Percentiles rank a stretch among this genome's conserved stretches.
Evolutionary conservation across 2,113 vertebrate genomes (phyloP).

Genomic region (Hepsetus odoe): DNA sequence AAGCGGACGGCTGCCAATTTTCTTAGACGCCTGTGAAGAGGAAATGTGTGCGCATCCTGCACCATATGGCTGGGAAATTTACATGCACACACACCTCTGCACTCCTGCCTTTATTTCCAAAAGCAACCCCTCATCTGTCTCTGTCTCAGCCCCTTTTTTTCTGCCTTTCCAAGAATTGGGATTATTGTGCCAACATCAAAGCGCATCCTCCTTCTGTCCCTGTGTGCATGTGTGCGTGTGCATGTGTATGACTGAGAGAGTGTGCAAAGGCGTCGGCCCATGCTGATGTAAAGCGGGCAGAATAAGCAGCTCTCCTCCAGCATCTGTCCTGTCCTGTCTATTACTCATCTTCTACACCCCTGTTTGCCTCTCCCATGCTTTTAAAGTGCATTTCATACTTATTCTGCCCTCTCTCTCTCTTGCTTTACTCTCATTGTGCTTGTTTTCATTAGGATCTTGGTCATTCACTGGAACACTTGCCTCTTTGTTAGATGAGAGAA

Average conservation of each 20-base stretch:
- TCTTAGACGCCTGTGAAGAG: not conserved
- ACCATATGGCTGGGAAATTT: not conserved
- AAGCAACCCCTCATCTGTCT: slow-evolving; percentile 36
- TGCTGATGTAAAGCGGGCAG: slow-evolving; percentile 48
- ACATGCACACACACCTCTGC: not conserved
- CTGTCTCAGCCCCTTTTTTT: slow-evolving; percentile 35
- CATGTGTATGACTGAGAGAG: slow-evolving; percentile 29
- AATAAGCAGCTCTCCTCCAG: slow-evolving; percentile 36
- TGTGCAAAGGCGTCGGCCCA: slow-evolving; percentile 27
- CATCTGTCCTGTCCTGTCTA: slow-evolving; percentile 14
- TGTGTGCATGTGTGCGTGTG: slow-evolving; percentile 4
- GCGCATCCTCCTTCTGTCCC: slow-evolving; percentile 41
- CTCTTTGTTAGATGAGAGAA: slow-evolving; percentile 40
- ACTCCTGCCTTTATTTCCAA: not conserved
- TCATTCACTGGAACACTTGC: slow-evolving; percentile 35
- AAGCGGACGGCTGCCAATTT: not conserved
- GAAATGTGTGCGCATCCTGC: not conserved
- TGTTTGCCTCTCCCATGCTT: not conserved
- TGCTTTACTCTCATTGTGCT: slow-evolving; percentile 21
- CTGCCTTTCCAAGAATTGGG: slow-evolving; percentile 41
- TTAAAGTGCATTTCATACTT: not conserved
- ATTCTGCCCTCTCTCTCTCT: not conserved
- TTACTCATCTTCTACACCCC: slow-evolving; percentile 11
- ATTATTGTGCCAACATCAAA: slow-evolving; percentile 57
- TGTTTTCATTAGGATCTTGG: slow-evolving; percentile 37